Evolutionary conservation across 2,113 vertebrate genomes (phyloP).

Genomic region (Cyrtonyx montezumae): DNA sequence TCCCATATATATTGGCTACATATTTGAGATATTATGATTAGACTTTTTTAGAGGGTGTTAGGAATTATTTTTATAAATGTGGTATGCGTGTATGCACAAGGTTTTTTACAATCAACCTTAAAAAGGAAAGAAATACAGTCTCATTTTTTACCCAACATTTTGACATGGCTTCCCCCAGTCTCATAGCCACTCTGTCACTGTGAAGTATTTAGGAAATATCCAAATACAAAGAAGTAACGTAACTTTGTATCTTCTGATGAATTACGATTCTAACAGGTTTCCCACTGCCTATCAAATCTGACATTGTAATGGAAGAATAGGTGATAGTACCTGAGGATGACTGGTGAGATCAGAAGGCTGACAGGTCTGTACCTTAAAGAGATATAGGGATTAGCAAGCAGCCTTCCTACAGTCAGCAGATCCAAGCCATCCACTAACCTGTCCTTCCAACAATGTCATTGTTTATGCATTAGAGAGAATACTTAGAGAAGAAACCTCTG

Average conservation of each 20-base stretch:
- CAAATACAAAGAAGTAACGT: not conserved
- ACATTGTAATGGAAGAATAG: not conserved
- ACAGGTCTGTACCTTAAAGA: not conserved
- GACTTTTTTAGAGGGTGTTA: conserved; percentile 54
- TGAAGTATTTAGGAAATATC: conserved; percentile 1
- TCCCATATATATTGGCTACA: conserved; percentile 46
- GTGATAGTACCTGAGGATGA: not conserved
- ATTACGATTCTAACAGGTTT: not conserved
- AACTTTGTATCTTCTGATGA: not conserved
- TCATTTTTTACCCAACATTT: not conserved
- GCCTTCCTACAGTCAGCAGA: not conserved
- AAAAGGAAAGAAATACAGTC: conserved; percentile 15
- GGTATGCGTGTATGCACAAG: not conserved
- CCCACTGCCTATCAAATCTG: not conserved
- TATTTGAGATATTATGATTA: conserved; percentile 65
- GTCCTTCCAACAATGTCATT: not conserved
- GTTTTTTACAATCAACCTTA: conserved; percentile 42
- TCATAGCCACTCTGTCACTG: not conserved
- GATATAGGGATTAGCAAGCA: not conserved
- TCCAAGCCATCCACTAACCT: not conserved
- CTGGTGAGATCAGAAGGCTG: not conserved
- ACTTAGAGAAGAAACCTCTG: not conserved
- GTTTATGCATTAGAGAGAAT: not conserved
- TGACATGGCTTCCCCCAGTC: not conserved
- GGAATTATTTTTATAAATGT: conserved; percentile 61